A percentile compares a stretch with the other conserved stretches of the same genome.
phyloP scores from a whole-genome alignment of 2,113 vertebrate species.

The Galeopterus variegatus region DNA sequence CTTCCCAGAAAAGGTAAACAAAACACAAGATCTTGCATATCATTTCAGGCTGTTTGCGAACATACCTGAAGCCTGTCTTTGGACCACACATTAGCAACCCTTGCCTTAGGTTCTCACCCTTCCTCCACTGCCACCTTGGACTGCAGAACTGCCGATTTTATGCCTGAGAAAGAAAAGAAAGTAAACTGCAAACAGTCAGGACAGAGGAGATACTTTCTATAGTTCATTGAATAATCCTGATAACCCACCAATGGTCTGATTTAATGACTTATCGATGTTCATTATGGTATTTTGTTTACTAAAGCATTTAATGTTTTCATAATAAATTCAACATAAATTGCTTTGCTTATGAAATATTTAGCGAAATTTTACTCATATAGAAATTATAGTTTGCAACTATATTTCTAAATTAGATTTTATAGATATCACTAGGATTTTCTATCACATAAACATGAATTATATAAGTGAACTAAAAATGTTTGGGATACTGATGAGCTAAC shows the following conservation, averaged over 20 bases:
- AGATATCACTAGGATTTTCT: constrained; percentile 2
- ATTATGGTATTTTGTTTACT: constrained; percentile 14
- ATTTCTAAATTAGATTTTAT: constrained; percentile 47
- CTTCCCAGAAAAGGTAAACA: neutral
- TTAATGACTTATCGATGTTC: neutral
- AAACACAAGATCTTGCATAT: neutral
- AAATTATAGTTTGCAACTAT: constrained; percentile 53
- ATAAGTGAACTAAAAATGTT: constrained; percentile 30
- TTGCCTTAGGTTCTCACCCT: neutral
- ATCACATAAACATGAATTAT: neutral
- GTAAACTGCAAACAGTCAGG: neutral
- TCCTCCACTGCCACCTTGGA: neutral
- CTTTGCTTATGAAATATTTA: neutral
- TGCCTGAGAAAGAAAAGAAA: neutral
- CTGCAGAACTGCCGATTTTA: neutral
- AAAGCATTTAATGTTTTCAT: constrained; percentile 37
- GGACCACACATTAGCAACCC: neutral
- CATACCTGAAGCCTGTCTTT: too few species aligned
- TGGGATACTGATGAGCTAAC: neutral
- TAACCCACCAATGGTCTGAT: neutral
- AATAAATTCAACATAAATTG: constrained; percentile 8
- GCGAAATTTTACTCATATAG: neutral
- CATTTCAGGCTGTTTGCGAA: neutral
- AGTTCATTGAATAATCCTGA: neutral
- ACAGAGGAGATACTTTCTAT: neutral